Percentiles rank a stretch among this genome's conserved stretches.
phyloP scores from a whole-genome alignment of 2,888 invertebrate species.

The Tenthredo amoena region DNA sequence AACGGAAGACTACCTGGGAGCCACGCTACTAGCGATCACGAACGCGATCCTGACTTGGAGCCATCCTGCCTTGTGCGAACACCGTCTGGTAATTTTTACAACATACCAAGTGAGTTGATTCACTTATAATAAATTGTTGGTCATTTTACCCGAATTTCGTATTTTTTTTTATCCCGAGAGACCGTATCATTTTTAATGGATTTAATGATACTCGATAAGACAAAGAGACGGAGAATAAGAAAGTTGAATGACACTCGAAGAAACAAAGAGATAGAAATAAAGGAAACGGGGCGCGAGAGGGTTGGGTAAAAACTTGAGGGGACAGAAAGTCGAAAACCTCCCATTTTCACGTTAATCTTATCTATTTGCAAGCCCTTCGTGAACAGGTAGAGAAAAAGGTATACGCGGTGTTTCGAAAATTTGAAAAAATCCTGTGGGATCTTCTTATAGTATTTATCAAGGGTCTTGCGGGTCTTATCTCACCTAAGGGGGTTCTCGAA shows the following conservation, averaged over 20 bases:
- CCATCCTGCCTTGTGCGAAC: slow-evolving; percentile 95
- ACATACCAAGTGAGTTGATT: slow-evolving; percentile 86
- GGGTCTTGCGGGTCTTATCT: slow-evolving; percentile 25
- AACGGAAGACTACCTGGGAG: slow-evolving; percentile 91
- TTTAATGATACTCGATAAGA: slow-evolving; percentile 6
- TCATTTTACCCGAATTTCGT: background rate
- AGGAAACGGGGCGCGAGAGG: background rate
- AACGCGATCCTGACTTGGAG: slow-evolving; percentile 90
- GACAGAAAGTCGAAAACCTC: slow-evolving; percentile 16
- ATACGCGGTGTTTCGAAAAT: slow-evolving; percentile 52
- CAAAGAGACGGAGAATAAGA: background rate
- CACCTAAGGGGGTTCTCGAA: slow-evolving; percentile 50
- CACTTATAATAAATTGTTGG: background rate
- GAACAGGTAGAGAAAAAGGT: slow-evolving; percentile 8
- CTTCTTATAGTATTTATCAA: slow-evolving; percentile 26
- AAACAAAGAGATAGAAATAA: slow-evolving; percentile 25
- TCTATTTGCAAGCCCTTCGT: slow-evolving; percentile 57
- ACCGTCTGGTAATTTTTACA: slow-evolving; percentile 94
- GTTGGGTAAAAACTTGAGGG: slow-evolving; percentile 36
- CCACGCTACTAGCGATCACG: slow-evolving; percentile 74
- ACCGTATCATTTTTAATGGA: background rate
- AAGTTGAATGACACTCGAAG: slow-evolving; percentile 11
- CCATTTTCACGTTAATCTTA: slow-evolving; percentile 60
- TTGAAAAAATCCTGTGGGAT: slow-evolving; percentile 55
- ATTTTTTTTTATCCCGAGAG: background rate